phyloP scores from a whole-genome alignment of 2,888 invertebrate genomes.

The Papilio elwesi region DNA sequence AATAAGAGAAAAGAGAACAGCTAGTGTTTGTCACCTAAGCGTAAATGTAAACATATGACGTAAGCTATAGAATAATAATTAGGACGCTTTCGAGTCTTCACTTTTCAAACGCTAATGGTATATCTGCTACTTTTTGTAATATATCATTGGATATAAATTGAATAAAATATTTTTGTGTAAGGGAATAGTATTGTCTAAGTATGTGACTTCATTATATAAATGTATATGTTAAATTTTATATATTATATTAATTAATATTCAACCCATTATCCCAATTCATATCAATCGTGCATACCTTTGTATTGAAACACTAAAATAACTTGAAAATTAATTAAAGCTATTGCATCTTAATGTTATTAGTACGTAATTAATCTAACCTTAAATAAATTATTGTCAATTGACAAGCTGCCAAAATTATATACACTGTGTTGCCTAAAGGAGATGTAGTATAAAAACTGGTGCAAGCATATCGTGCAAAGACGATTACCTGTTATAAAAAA shows the following conservation, averaged over 20 bases:
- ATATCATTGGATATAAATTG: too few species aligned
- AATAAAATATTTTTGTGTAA: too few species aligned
- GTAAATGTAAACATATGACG: too few species aligned
- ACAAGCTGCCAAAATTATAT: slow-evolving; percentile 12
- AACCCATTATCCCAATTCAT: background rate
- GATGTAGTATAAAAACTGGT: background rate
- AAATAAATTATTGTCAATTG: slow-evolving; percentile 23
- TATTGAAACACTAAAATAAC: slow-evolving; percentile 40
- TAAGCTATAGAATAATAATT: too few species aligned
- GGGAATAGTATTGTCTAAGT: too few species aligned
- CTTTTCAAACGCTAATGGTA: too few species aligned
- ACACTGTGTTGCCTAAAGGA: background rate
- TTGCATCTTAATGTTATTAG: slow-evolving; percentile 43
- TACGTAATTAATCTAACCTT: slow-evolving; percentile 3
- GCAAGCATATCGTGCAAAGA: background rate
- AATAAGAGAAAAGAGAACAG: too few species aligned
- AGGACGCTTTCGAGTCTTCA: too few species aligned
- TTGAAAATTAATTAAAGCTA: slow-evolving; percentile 51
- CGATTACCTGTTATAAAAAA: background rate
- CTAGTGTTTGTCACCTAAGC: too few species aligned
- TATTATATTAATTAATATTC: slow-evolving; percentile 5
- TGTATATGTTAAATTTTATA: background rate
- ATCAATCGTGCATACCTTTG: background rate
- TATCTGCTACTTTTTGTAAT: too few species aligned
- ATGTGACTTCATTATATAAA: too few species aligned